Evolutionary conservation across 2,888 invertebrate genomes (phyloP).

Genomic region (Pseudococcus viburni): DNA sequence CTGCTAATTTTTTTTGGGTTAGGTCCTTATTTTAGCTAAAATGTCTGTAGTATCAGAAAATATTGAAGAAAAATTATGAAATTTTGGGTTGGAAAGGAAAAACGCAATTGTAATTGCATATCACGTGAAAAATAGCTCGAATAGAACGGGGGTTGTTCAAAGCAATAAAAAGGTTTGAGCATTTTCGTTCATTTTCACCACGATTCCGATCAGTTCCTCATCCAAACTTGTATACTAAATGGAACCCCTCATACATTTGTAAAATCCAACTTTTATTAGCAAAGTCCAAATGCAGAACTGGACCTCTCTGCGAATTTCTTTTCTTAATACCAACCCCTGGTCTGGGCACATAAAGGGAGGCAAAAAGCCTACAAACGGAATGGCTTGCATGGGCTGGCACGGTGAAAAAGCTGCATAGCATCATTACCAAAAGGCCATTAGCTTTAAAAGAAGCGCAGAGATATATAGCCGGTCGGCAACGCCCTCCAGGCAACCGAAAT

Average conservation of each 20-base stretch:
- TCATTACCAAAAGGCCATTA: constrained; percentile 52
- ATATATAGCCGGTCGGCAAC: constrained; percentile 29
- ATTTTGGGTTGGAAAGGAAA: too few species aligned
- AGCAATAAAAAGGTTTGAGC: too few species aligned
- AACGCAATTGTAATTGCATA: too few species aligned
- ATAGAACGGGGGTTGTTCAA: too few species aligned
- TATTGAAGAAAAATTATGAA: too few species aligned
- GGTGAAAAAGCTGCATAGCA: constrained; percentile 38
- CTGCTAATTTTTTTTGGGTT: too few species aligned
- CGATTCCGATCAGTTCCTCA: not conserved
- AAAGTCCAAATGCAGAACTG: not conserved
- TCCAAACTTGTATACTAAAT: not conserved
- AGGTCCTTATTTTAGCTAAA: too few species aligned
- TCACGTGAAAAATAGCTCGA: too few species aligned
- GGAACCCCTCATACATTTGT: not conserved
- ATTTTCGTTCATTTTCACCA: too few species aligned
- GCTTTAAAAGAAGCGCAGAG: constrained; percentile 13
- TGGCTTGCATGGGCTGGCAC: not conserved
- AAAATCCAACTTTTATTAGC: constrained; percentile 31
- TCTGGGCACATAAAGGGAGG: not conserved
- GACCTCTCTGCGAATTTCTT: not conserved
- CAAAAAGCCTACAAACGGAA: not conserved
- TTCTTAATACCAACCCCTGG: not conserved
- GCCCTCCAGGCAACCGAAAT: constrained; percentile 52
- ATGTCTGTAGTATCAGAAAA: too few species aligned